Evolutionary conservation across 2,113 vertebrate species (phyloP).

Genomic region (Phoenicopterus ruber): DNA sequence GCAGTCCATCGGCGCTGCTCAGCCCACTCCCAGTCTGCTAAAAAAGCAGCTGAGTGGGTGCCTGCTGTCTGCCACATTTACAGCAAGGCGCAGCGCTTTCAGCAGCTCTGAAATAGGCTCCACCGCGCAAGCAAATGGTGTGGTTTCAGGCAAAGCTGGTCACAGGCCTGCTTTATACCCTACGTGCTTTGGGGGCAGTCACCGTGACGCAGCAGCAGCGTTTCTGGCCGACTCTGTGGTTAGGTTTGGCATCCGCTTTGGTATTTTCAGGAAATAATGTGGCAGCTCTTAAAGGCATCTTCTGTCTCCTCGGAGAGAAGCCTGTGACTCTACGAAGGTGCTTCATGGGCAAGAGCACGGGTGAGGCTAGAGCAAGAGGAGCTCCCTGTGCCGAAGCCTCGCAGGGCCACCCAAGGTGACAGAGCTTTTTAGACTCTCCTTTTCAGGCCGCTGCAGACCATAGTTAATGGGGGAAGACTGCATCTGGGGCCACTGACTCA

Average conservation of each 20-base stretch:
- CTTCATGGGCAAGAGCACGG: fast-evolving
- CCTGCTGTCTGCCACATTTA: background rate
- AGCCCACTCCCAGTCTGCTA: background rate
- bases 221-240: background rate
- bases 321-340: background rate
- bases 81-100: background rate
- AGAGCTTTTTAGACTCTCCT: too few species aligned
- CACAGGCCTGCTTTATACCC: background rate
- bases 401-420: background rate
- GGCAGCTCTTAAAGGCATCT: background rate
- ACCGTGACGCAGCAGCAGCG: fast-evolving
- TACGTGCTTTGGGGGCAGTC: background rate
- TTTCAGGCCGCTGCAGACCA: background rate
- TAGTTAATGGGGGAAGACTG: background rate
- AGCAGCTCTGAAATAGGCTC: background rate
- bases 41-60: background rate
- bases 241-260: background rate
- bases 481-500: background rate
- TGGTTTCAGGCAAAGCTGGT: background rate
- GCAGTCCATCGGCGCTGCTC: background rate
- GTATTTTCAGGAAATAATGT: background rate
- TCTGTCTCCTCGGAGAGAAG: background rate
- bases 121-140: background rate
- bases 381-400: background rate
- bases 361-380: background rate